Base-by-base conservation (phyloP, 2,113 vertebrate genomes). In the Leucopsar rothschildi region DNA sequence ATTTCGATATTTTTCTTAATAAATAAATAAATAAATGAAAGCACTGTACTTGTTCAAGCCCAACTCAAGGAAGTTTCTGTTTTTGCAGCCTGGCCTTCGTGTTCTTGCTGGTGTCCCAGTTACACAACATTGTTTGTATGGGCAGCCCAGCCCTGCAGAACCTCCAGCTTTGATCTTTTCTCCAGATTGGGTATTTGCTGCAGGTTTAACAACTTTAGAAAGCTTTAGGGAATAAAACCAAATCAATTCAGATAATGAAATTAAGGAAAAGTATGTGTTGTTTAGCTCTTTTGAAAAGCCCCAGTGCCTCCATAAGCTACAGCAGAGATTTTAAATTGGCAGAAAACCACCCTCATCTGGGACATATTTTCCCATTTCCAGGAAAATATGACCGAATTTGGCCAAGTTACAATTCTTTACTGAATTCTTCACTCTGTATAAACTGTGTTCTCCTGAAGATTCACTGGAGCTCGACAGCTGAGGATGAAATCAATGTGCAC, bases 331-430 rank as follows among this genome's bases (percentile, higher is more conserved):
- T 90, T 15, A 69, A 90, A 86, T 76, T 90, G 91, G 86, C 53
- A 79, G 57, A 42, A 61, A 68, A 64, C 40, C 22, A 16, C 23
- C 33, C 20, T 93, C 31, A 90, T 77, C 80, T 86, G 52, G 37
- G 76, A 91, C 20, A 33, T 78, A 90, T 55, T 73, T 83, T 86
- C 42, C 45, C 15, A 77, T 61, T 91, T 59, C 63, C 70, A 60
- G 81, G 68, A 92, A 93, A 95, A 90, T 70, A 84, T 75, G 66
- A 89, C 47, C 3, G 35, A 89, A 84, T 63, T 61, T 87, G 90
- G 85, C 60, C 56, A 82, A 75, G 49, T 59, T 57, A 45, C 77
- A 65, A 50, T 53, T 84, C 68, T 86, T 75, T 61, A 70, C 52
- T 66, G 66, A 66, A 42, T 60, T 77, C 63, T 77, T 69, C 60